A percentile compares a stretch with the other conserved stretches of the same genome.
Evolutionary conservation across 2,797 vertebrate species (phyloP).

Genomic region (Alectoris magna): DNA sequence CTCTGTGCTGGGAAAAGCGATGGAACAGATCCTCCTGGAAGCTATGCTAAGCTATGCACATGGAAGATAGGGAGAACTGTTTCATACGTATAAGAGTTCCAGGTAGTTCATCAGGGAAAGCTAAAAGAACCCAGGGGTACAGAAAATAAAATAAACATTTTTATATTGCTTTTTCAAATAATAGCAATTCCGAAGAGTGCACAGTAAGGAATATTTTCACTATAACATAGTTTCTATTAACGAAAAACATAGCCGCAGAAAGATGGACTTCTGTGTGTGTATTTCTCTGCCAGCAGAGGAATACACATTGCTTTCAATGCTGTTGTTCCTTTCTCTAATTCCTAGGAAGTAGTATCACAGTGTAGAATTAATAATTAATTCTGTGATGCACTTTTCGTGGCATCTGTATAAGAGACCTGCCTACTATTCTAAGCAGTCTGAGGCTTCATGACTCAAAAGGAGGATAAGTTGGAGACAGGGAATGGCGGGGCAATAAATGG

Average conservation of each 20-base stretch:
- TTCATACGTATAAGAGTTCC: neutral
- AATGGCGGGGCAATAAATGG: neutral
- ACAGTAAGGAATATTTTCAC: neutral
- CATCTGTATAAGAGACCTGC: neutral
- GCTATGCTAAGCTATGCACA: too few species aligned
- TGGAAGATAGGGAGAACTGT: neutral
- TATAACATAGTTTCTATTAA: neutral
- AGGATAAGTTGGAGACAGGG: neutral
- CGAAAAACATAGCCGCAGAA: neutral
- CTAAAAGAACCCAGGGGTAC: neutral
- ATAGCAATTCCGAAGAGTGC: neutral
- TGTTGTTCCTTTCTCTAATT: neutral
- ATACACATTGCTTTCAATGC: neutral
- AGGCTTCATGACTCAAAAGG: neutral
- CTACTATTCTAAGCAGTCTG: neutral
- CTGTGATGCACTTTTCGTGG: neutral
- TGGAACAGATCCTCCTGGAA: too few species aligned
- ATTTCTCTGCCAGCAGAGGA: neutral
- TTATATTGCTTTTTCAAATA: neutral
- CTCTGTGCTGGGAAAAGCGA: too few species aligned
- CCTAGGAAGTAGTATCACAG: neutral
- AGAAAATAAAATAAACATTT: neutral
- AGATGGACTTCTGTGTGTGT: neutral
- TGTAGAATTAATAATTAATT: neutral
- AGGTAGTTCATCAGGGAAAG: neutral